A percentile compares a stretch with the other conserved stretches of the same genome.
Conservation (phyloP, 2,113 vertebrate species). For the Chloebia gouldiae region DNA sequence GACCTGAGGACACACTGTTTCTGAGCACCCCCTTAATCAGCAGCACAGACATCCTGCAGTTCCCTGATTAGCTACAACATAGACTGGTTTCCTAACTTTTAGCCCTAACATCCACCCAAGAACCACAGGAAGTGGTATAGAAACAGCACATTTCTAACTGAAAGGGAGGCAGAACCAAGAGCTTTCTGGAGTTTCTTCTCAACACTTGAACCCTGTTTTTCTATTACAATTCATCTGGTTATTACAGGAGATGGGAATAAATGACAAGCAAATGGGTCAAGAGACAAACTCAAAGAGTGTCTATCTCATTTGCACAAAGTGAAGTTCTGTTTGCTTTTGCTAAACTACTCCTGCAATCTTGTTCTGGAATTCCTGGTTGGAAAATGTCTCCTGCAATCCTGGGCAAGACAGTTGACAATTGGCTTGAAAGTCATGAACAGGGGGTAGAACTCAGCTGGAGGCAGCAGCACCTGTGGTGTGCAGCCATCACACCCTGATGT, state of each 20-base stretch:
- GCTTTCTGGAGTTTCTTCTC: not conserved
- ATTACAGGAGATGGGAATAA: not conserved
- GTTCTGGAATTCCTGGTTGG: not conserved
- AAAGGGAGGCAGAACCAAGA: not conserved
- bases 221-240: not conserved
- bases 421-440: not conserved
- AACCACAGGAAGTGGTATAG: not conserved
- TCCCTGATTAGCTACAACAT: not conserved
- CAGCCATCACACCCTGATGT: not conserved
- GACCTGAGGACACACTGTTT: not conserved
- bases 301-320: not conserved
- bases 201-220: not conserved
- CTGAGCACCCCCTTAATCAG: not conserved
- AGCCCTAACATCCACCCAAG: not conserved
- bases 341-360: not conserved
- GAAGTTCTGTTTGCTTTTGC: not conserved
- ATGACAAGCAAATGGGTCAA: not conserved
- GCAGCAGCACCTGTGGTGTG: not conserved
- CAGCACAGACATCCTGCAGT: not conserved
- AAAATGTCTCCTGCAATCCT: not conserved
- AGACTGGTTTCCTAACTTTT: not conserved
- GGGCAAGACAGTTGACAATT: not conserved
- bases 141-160: not conserved
- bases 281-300: not conserved
- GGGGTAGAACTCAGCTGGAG: not conserved